Percentiles rank a stretch among this genome's conserved stretches.
Evolutionary conservation across 2,888 invertebrate genomes (phyloP).

Genomic region (Ornithoptera alexandrae): DNA sequence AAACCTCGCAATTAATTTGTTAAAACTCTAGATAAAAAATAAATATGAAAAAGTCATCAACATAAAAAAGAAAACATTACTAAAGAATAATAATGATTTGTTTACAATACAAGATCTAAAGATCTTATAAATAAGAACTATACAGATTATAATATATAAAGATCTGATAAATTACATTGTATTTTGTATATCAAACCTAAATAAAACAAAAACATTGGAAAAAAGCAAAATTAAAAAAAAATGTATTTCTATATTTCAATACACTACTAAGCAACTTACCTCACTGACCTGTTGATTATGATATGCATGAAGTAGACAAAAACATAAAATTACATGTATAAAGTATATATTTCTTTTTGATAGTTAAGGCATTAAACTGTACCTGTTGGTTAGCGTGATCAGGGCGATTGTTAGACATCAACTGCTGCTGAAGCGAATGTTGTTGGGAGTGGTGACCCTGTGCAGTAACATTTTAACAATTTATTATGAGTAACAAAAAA

Average conservation of each 20-base stretch:
- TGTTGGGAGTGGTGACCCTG: constrained; percentile 76
- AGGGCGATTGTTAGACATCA: constrained; percentile 62
- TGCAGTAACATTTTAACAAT: constrained; percentile 30
- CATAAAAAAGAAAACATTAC: too few relatives aligned
- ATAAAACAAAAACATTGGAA: background rate
- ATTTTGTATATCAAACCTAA: background rate
- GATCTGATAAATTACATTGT: too few relatives aligned
- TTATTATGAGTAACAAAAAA: constrained; percentile 6
- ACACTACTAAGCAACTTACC: constrained; percentile 50
- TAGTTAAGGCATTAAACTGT: constrained; percentile 27
- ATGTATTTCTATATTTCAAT: background rate
- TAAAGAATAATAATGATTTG: too few relatives aligned
- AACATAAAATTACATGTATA: constrained; percentile 50
- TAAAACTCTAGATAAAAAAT: background rate
- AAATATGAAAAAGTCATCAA: too few relatives aligned
- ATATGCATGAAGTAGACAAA: constrained; percentile 60
- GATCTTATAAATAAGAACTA: too few relatives aligned
- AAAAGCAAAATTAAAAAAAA: background rate
- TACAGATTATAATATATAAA: too few relatives aligned
- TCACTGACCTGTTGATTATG: constrained; percentile 64
- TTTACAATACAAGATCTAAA: too few relatives aligned
- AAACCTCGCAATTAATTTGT: background rate
- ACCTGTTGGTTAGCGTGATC: constrained; percentile 75
- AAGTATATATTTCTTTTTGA: constrained; percentile 11
- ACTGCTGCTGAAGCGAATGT: constrained; percentile 77